Evolutionary conservation across 2,113 vertebrate genomes (phyloP).

Genomic region (Holacanthus passer): DNA sequence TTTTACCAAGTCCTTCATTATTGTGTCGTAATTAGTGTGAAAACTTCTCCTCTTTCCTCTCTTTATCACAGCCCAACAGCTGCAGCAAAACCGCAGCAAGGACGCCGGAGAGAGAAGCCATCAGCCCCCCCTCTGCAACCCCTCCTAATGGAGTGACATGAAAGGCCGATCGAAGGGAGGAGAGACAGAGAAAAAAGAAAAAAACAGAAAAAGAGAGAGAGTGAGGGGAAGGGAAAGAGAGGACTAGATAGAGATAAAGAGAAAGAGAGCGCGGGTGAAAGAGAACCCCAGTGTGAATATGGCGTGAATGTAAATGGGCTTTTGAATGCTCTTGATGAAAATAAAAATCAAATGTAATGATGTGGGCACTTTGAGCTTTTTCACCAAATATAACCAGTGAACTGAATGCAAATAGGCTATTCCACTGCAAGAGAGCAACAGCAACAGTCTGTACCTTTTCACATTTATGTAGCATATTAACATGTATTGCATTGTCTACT

Average conservation of each 20-base stretch:
- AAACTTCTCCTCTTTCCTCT: slow-evolving; percentile 67
- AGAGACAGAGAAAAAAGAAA: slow-evolving; percentile 22
- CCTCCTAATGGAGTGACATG: slow-evolving; percentile 50
- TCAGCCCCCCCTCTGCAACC: slow-evolving; percentile 40
- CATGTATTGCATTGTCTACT: neutral
- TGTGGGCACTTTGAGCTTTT: slow-evolving; percentile 55
- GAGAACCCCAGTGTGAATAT: slow-evolving; percentile 38
- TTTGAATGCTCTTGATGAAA: slow-evolving; percentile 59
- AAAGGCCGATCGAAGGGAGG: slow-evolving; percentile 53
- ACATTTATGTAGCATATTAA: slow-evolving; percentile 7
- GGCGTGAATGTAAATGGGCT: slow-evolving; percentile 65
- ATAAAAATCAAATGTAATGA: slow-evolving; percentile 54
- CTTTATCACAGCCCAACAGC: slow-evolving; percentile 77
- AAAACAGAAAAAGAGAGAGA: neutral
- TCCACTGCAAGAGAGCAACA: neutral
- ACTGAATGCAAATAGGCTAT: slow-evolving; percentile 32
- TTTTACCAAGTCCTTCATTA: slow-evolving; percentile 65
- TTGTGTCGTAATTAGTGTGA: slow-evolving; percentile 76
- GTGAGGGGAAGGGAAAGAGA: slow-evolving; percentile 14
- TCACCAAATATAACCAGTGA: slow-evolving; percentile 30
- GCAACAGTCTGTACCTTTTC: slow-evolving; percentile 12
- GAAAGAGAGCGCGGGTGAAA: slow-evolving; percentile 12
- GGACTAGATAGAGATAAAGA: slow-evolving; percentile 16
- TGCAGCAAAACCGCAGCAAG: slow-evolving; percentile 54
- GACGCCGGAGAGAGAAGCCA: slow-evolving; percentile 57